phyloP scores from a whole-genome alignment of 2,888 invertebrate species.

The Dasysyrphus albostriatus region DNA sequence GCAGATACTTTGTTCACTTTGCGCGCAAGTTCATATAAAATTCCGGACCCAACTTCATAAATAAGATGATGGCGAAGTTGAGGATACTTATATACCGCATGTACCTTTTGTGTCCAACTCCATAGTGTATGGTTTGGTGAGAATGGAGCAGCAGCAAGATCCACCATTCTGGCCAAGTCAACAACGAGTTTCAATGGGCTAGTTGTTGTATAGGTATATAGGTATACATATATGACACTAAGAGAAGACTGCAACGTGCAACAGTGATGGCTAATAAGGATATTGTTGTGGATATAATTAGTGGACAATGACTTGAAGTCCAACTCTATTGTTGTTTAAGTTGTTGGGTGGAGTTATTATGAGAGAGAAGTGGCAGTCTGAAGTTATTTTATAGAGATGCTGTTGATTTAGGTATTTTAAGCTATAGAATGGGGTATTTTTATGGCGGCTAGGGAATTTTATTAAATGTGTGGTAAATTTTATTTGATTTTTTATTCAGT shows the following conservation, averaged over 20 bases:
- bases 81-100: slow-evolving; percentile 2
- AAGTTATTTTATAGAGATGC: slow-evolving; percentile 32
- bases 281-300: slow-evolving; percentile 73
- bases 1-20: slow-evolving; percentile 24
- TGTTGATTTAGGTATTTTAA: slow-evolving; percentile 39
- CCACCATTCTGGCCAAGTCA: slow-evolving; percentile 23
- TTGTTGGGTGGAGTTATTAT: slow-evolving; percentile 66
- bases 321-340: slow-evolving; percentile 35
- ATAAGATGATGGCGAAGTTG: slow-evolving; percentile 66
- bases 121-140: slow-evolving; percentile 21
- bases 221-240: neutral
- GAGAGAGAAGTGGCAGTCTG: slow-evolving; percentile 16
- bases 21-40: slow-evolving; percentile 73
- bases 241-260: slow-evolving; percentile 40
- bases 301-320: slow-evolving; percentile 65
- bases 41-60: slow-evolving; percentile 73
- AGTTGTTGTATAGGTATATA: no score
- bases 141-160: slow-evolving; percentile 43
- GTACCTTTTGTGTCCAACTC: neutral
- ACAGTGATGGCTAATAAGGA: slow-evolving; percentile 72
- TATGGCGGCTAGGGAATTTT: slow-evolving; percentile 37
- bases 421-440: slow-evolving; percentile 47
- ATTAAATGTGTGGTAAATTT: slow-evolving; percentile 1
- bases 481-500: neutral
- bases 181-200: slow-evolving; percentile 34